phyloP scores from a whole-genome alignment of 1,140 invertebrate species.

The Asbolus verrucosus region DNA sequence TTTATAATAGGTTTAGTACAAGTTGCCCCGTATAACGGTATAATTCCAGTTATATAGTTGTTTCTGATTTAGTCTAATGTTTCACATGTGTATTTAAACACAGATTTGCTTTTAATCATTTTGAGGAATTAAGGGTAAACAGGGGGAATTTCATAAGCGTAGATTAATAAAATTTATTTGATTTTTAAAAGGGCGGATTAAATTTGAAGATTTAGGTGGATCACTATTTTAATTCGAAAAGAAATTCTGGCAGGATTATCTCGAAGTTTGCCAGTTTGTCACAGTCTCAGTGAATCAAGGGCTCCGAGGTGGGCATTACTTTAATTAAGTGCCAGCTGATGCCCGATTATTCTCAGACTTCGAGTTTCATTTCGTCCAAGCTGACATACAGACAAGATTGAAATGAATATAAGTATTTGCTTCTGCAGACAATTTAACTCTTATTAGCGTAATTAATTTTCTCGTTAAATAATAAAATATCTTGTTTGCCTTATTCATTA shows the following conservation, averaged over 20 bases:
- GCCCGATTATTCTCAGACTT: conserved; percentile 58
- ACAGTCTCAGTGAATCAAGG: conserved; percentile 53
- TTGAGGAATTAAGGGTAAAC: not conserved
- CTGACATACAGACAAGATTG: conserved; percentile 57
- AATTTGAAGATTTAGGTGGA: conserved; percentile 40
- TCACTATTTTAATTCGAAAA: conserved; percentile 49
- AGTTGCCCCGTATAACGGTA: conserved; percentile 46
- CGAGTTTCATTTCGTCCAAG: conserved; percentile 52
- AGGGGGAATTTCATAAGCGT: not conserved
- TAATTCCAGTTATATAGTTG: conserved; percentile 56
- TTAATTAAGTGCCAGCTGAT: conserved; percentile 61
- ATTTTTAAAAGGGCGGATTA: conserved; percentile 12
- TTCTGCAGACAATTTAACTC: conserved; percentile 49
- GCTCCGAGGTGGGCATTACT: conserved; percentile 56
- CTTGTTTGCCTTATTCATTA: conserved; percentile 42
- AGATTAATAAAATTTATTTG: conserved; percentile 10
- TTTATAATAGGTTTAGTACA: conserved; percentile 51
- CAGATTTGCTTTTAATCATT: conserved; percentile 49
- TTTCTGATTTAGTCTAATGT: conserved; percentile 53
- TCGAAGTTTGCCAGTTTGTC: conserved; percentile 57
- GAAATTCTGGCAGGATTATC: conserved; percentile 51
- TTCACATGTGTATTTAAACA: conserved; percentile 50
- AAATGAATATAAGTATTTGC: conserved; percentile 55
- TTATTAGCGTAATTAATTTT: conserved; percentile 53
- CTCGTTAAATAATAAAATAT: conserved; percentile 37